Evolutionary conservation across 2,113 vertebrate species (phyloP), one percentile per base, ranked within the genome.

Genomic region (Aleadryas rufinucha): DNA sequence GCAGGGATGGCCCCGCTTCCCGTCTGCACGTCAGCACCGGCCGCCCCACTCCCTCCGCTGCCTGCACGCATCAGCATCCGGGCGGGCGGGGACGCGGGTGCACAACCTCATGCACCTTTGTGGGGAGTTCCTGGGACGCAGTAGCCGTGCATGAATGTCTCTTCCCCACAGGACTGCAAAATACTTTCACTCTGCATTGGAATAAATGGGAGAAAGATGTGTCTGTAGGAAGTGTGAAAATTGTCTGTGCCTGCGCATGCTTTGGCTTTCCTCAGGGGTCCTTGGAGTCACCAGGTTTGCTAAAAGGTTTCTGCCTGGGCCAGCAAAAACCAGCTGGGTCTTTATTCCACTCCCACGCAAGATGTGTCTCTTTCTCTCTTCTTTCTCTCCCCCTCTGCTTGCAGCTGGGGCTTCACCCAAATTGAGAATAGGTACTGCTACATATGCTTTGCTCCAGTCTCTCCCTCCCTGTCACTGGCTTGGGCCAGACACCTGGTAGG

Each of bases 11-110:
- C 18, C 26, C 50, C 1, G 0, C 56, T 35, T 75, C 23, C 30
- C 19, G 3, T 53, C 24, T 26, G 47, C 45, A 10, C 4, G 4
- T 39, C 39, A 26, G 33, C 30, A n/a, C n/a, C 14, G 31, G 41
- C 54, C 1, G 1, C 6, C 18, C 31, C 6, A 1, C 9, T 70
- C 54, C 30, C 13, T 68, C n/a, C 53, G 26, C 45, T 7, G 0
- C 33, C 24, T 8, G 16, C 26, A 4, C 5, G 0, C 21, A 7
- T 15, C 8, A 41, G 28, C 7, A 7, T 26, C 6, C 1, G 2
- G 12, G 6, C 37, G 4, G 39, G 70, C 0, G 0, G 49, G 21
- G 33, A 27, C 31, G 23, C 2, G 3, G 33, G 10, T 24, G 50
- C 33, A 21, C 11, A 16, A 4, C 72, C 39, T 6, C 5, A 11